These are phyloP conservation scores for Smutsia temminckii DNA, from an alignment of 2,797 vertebrate species.

Conservation along the genomic window DNA sequence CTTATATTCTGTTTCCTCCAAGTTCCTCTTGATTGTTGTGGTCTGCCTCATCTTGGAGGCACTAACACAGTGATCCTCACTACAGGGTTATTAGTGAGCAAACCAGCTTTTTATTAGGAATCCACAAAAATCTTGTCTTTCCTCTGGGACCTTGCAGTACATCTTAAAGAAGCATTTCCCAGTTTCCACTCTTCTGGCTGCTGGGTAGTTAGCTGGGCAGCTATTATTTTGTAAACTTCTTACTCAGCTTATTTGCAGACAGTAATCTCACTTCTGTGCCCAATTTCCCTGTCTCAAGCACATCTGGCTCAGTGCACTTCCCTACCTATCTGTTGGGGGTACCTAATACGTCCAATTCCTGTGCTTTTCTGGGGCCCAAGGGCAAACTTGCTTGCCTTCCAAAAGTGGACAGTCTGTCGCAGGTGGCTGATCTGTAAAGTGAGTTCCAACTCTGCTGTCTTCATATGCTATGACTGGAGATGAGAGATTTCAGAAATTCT, in stretches of 20 bases:
- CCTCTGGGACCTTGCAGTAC: not conserved
- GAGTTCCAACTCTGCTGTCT: not conserved
- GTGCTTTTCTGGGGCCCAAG: not conserved
- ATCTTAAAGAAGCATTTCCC: not conserved
- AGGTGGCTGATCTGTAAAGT: not conserved
- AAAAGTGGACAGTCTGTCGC: not conserved
- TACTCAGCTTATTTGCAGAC: not conserved
- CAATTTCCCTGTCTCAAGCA: not conserved
- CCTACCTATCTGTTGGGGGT: not conserved
- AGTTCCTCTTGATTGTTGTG: not conserved
- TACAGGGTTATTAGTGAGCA: not conserved
- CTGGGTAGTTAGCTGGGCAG: not conserved
- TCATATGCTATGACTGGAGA: not conserved
- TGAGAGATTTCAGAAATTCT: not conserved
- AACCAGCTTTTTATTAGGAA: not conserved
- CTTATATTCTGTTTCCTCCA: not conserved
- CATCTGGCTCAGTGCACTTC: not conserved
- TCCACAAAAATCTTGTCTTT: not conserved
- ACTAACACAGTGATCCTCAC: not conserved
- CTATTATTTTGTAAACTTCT: not conserved
- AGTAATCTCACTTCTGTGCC: not conserved
- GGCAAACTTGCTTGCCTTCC: not conserved
- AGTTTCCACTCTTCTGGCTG: not conserved
- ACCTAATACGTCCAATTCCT: not conserved
- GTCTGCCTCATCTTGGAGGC: not conserved